Evolutionary conservation across 2,797 vertebrate species (phyloP).

Genomic region (Squalus acanthias): DNA sequence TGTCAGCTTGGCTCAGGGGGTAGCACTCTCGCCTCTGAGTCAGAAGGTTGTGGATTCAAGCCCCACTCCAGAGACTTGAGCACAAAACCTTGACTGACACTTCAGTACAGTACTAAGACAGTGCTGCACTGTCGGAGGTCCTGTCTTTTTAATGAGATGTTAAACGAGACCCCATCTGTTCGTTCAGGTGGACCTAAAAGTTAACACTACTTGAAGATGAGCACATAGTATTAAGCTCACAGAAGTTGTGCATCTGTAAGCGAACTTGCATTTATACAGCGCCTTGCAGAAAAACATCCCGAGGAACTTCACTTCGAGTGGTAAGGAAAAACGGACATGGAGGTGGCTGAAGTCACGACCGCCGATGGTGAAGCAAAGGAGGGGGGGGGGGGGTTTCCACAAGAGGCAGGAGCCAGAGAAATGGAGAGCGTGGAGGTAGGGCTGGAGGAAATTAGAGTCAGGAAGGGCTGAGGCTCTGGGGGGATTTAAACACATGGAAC

Average conservation of each 20-base stretch:
- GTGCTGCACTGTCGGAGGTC: background rate
- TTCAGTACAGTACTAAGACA: background rate
- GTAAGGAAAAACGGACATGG: background rate
- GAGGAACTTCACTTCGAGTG: background rate
- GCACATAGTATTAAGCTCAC: background rate
- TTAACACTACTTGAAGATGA: background rate
- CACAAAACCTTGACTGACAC: background rate
- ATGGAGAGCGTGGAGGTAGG: background rate
- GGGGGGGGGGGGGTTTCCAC: no score
- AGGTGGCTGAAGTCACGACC: background rate
- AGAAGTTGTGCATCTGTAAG: background rate
- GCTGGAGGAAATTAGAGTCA: background rate
- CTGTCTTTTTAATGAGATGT: background rate
- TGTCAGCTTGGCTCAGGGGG: background rate
- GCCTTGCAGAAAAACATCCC: no score
- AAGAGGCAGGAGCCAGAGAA: background rate
- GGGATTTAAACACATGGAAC: background rate
- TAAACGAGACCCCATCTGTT: background rate
- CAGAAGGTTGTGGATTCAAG: background rate
- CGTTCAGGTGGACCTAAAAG: background rate
- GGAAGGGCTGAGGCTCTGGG: background rate
- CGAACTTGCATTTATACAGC: background rate
- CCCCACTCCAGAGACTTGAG: background rate
- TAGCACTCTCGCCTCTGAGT: background rate
- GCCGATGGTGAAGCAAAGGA: background rate